Conservation (phyloP, 2,797 vertebrate genomes). For the Botia kubotai region DNA sequence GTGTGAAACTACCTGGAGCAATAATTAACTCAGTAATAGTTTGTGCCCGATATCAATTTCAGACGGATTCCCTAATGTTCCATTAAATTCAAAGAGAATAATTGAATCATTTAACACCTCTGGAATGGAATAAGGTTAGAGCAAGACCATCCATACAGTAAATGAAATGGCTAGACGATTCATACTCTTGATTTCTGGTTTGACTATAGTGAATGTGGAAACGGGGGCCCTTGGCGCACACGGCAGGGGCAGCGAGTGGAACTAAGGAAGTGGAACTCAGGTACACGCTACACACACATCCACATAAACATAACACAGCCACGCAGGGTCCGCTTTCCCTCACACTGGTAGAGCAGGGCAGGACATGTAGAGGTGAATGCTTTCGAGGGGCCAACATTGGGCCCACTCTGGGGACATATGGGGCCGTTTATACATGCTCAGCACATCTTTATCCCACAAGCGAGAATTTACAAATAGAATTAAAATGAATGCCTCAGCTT, state of each 20-base stretch:
- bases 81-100: constrained; percentile 63
- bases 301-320: constrained; percentile 34
- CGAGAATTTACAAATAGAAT: constrained; percentile 87
- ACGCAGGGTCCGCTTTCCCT: constrained; percentile 24
- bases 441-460: constrained; percentile 79
- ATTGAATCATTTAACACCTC: constrained; percentile 63
- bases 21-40: constrained; percentile 65
- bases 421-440: constrained; percentile 69
- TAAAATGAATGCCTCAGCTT: constrained; percentile 84
- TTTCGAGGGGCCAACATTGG: constrained; percentile 60
- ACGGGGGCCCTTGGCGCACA: constrained; percentile 27
- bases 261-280: constrained; percentile 36
- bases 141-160: constrained; percentile 48
- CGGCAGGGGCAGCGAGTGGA: constrained; percentile 52
- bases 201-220: constrained; percentile 43
- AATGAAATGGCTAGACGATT: constrained; percentile 54
- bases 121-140: constrained; percentile 56
- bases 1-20: constrained; percentile 62
- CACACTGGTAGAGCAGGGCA: constrained; percentile 40
- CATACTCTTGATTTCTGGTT: constrained; percentile 43
- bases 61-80: constrained; percentile 62
- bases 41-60: constrained; percentile 63
- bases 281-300: constrained; percentile 21
- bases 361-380: constrained; percentile 67
- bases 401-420: constrained; percentile 56